Conservation (phyloP, 2,888 invertebrate genomes). For the Agrotis puta region DNA sequence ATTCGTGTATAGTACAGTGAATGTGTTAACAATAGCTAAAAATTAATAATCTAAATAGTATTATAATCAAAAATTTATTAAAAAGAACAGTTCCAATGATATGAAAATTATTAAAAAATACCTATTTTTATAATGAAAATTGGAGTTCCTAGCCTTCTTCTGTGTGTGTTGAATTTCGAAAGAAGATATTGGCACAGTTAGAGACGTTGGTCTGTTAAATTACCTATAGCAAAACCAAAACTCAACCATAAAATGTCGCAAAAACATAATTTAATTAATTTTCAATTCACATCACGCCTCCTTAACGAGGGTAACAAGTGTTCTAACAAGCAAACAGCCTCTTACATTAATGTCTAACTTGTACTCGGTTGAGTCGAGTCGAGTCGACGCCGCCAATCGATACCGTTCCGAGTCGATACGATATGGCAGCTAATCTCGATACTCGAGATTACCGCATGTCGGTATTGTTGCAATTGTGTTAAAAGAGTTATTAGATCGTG, state of each 20-base stretch:
- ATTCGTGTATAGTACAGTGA: too few species aligned
- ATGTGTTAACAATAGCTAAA: too few species aligned
- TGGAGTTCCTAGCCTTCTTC: too few species aligned
- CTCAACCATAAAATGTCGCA: slow-evolving; percentile 16
- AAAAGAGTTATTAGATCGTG: slow-evolving; percentile 5
- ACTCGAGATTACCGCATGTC: slow-evolving; percentile 58
- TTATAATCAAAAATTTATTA: too few species aligned
- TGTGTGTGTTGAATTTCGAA: too few species aligned
- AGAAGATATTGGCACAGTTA: too few species aligned
- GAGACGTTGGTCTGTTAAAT: not conserved
- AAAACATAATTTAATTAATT: slow-evolving; percentile 18
- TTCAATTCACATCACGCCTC: slow-evolving; percentile 8
- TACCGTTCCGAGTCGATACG: slow-evolving; percentile 31
- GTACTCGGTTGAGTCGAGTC: slow-evolving; percentile 32
- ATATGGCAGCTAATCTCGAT: slow-evolving; percentile 48
- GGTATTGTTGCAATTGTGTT: slow-evolving; percentile 22
- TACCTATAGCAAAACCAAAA: not conserved
- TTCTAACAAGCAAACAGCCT: slow-evolving; percentile 41
- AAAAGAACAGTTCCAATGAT: too few species aligned
- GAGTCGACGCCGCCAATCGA: slow-evolving; percentile 42
- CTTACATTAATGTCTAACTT: slow-evolving; percentile 50
- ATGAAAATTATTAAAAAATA: too few species aligned
- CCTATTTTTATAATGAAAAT: too few species aligned
- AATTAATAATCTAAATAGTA: too few species aligned
- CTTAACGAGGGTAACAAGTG: slow-evolving; percentile 49